Evolutionary conservation across 2,888 invertebrate species (phyloP).

Genomic region (Endotricha flammealis): DNA sequence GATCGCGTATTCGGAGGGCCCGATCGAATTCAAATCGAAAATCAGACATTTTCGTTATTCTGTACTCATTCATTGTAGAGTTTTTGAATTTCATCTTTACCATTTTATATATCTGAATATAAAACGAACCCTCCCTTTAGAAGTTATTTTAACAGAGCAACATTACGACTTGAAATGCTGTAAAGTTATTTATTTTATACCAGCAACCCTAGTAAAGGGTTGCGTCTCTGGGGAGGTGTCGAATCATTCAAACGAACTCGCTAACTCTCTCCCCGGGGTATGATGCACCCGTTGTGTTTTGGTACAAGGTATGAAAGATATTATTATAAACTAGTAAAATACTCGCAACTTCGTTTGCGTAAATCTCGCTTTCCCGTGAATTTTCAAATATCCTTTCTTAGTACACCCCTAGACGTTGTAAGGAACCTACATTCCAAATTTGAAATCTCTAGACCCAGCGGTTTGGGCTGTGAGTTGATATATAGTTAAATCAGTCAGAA

Average conservation of each 20-base stretch:
- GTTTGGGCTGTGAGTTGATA: too few relatives aligned
- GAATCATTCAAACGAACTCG: constrained; percentile 69
- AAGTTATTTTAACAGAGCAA: not conserved
- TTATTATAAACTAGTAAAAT: too few relatives aligned
- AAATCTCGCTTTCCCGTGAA: too few relatives aligned
- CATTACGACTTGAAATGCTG: constrained; percentile 16
- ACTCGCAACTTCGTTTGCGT: constrained; percentile 1
- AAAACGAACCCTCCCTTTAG: not conserved
- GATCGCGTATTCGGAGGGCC: constrained; percentile 40
- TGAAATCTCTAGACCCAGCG: too few relatives aligned
- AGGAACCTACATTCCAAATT: too few relatives aligned
- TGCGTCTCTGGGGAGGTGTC: constrained; percentile 65
- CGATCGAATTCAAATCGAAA: constrained; percentile 12
- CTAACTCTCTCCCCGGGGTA: constrained; percentile 62
- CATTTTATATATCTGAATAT: too few relatives aligned
- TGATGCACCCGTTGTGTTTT: constrained; percentile 45
- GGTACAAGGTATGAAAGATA: constrained; percentile 29
- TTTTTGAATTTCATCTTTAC: too few relatives aligned
- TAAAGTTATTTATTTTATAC: constrained; percentile 41
- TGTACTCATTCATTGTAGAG: too few relatives aligned
- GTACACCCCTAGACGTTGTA: too few relatives aligned
- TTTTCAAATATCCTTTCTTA: too few relatives aligned
- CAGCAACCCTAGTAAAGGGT: constrained; percentile 60
- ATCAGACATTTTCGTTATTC: too few relatives aligned
- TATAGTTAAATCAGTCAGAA: too few relatives aligned